Evolutionary conservation across 2,888 invertebrate genomes (phyloP).

Genomic region (Mesodorylaimus sp.): DNA sequence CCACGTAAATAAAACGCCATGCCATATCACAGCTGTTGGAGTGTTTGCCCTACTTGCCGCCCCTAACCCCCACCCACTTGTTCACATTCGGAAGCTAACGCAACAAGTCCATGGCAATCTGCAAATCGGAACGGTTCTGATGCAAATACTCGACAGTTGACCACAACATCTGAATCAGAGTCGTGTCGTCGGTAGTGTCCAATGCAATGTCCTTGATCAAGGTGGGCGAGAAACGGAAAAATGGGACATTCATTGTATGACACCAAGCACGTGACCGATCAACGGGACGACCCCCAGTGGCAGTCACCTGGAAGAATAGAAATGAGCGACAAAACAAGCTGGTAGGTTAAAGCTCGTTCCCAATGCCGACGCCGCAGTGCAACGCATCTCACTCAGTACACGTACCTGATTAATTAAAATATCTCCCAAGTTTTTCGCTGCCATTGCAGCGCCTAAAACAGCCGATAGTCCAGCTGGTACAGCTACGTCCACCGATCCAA

Average conservation of each 20-base stretch:
- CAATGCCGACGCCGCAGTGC: neutral
- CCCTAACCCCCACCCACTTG: too few species aligned
- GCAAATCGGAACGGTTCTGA: neutral
- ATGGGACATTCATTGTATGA: conserved; percentile 63
- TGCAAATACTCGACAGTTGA: conserved; percentile 26
- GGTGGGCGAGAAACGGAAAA: conserved; percentile 59
- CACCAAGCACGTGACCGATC: conserved; percentile 87
- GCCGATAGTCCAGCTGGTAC: neutral
- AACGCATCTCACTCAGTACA: neutral
- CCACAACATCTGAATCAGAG: conserved; percentile 57
- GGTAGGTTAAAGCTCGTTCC: too few species aligned
- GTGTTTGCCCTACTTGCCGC: too few species aligned
- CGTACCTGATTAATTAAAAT: conserved; percentile 69
- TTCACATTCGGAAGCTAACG: too few species aligned
- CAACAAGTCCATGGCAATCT: too few species aligned
- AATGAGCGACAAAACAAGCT: too few species aligned
- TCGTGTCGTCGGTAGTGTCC: conserved; percentile 66
- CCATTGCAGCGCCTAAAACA: conserved; percentile 40
- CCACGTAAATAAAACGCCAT: too few species aligned
- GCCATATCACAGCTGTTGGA: too few species aligned
- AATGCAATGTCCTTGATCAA: conserved; percentile 64
- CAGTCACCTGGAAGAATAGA: conserved; percentile 2
- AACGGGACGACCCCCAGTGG: conserved; percentile 73
- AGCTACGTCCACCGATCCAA: conserved; percentile 15
- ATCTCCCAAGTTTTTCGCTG: conserved; percentile 59